Conservation (phyloP, 2,888 invertebrate genomes). For the Cantharis flavilabris region DNA sequence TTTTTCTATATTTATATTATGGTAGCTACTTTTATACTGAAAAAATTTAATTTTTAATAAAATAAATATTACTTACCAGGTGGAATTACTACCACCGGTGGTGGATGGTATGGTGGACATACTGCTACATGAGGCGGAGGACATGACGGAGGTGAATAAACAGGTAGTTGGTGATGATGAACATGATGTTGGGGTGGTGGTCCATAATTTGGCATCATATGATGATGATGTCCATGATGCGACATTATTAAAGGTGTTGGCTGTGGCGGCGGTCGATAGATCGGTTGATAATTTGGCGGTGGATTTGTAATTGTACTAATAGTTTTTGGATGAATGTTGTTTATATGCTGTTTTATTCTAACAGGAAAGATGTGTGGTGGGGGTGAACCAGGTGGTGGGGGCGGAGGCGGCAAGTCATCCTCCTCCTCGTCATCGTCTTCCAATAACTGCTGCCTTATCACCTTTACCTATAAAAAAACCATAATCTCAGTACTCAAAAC, state of each 20-base stretch:
- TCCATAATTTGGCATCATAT: conserved; percentile 1
- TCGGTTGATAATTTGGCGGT: conserved; percentile 12
- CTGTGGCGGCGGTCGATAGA: neutral
- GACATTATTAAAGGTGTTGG: conserved; percentile 7
- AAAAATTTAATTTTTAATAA: too few relatives aligned
- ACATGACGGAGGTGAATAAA: neutral
- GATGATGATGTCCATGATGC: conserved; percentile 2
- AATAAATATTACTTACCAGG: conserved; percentile 11
- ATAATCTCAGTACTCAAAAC: neutral
- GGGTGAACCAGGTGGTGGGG: conserved; percentile 65
- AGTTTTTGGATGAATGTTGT: conserved; percentile 44
- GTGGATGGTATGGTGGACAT: conserved; percentile 5
- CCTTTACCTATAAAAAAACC: conserved; percentile 52
- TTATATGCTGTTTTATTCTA: conserved; percentile 49
- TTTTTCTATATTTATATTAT: too few relatives aligned
- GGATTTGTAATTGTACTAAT: conserved; percentile 9
- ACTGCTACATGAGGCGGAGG: conserved; percentile 2
- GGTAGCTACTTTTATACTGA: too few relatives aligned
- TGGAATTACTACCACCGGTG: conserved; percentile 2
- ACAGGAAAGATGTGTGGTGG: conserved; percentile 61
- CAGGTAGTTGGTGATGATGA: neutral
- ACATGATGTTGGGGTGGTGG: conserved; percentile 3
- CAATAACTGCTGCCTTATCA: conserved; percentile 52
- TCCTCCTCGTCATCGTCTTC: conserved; percentile 57
- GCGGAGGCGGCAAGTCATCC: conserved; percentile 62